Percentiles rank a stretch among this genome's conserved stretches.
Conservation (phyloP, 1,140 invertebrate species). For the Palaemon carinicauda region DNA sequence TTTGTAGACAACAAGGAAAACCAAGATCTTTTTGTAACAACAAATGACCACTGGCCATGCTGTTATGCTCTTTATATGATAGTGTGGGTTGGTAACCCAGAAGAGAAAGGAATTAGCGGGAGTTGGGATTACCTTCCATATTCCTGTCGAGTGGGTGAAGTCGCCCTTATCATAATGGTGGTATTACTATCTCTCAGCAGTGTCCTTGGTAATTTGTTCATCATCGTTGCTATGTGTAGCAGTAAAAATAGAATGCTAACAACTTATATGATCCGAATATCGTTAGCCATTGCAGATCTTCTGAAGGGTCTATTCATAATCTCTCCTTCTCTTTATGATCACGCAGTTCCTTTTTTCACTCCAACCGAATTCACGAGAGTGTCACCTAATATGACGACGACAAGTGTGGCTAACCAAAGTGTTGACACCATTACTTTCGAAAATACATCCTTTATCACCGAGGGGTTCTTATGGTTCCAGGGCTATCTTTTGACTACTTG, state of each 20-base stretch:
- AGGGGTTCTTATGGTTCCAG: too few relatives aligned
- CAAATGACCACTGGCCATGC: slow-evolving; percentile 27
- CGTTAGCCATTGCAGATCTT: slow-evolving; percentile 3
- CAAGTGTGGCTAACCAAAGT: too few relatives aligned
- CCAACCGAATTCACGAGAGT: not conserved
- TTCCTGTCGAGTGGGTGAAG: slow-evolving; percentile 11
- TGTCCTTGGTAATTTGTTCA: not conserved
- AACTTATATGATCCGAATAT: slow-evolving; percentile 3
- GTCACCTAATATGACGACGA: not conserved
- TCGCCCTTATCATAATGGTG: slow-evolving; percentile 19
- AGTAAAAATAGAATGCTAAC: not conserved
- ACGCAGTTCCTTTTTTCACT: not conserved
- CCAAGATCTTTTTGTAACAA: not conserved
- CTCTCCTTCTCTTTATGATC: not conserved
- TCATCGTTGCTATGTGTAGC: not conserved
- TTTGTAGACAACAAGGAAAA: not conserved
- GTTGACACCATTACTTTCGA: too few relatives aligned
- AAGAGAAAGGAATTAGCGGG: not conserved
- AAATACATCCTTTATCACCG: too few relatives aligned
- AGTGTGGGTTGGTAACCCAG: not conserved
- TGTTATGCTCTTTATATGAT: not conserved
- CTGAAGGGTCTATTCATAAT: not conserved
- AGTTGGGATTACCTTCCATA: slow-evolving; percentile 21
- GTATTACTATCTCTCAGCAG: not conserved
- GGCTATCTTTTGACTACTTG: too few relatives aligned